Conservation (phyloP, 2,113 vertebrate species). For the Murina feae region DNA sequence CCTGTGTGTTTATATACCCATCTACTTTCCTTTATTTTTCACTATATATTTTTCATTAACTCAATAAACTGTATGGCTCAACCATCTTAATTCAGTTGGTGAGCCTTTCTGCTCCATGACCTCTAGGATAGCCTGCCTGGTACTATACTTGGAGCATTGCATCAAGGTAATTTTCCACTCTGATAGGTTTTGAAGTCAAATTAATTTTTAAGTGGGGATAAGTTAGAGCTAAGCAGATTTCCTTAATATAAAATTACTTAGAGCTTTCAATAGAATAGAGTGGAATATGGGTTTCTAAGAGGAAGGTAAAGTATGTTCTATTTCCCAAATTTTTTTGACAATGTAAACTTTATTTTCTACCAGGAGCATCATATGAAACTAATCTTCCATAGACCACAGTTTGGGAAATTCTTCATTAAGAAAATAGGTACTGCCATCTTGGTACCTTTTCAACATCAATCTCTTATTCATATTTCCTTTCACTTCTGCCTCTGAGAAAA, state of each 20-base stretch:
- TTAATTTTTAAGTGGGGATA: neutral
- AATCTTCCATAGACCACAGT: slow-evolving; percentile 23
- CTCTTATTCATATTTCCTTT: slow-evolving; percentile 31
- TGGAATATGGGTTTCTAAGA: neutral
- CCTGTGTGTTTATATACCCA: neutral
- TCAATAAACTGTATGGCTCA: neutral
- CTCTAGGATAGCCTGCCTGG: neutral
- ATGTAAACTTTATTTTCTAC: neutral
- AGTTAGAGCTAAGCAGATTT: neutral
- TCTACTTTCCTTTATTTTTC: neutral
- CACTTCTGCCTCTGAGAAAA: slow-evolving; percentile 2
- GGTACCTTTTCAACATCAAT: slow-evolving; percentile 19
- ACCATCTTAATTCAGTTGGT: neutral
- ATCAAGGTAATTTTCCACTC: neutral
- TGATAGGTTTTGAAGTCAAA: neutral
- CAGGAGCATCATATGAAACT: neutral
- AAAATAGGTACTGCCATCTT: slow-evolving; percentile 34
- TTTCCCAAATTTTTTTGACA: slow-evolving; percentile 27
- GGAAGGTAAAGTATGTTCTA: neutral
- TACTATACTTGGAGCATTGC: neutral
- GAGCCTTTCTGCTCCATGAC: neutral
- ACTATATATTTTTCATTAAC: neutral
- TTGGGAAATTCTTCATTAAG: slow-evolving; percentile 15
- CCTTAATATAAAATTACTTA: neutral
- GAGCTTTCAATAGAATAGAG: neutral